Evolutionary conservation across 2,797 vertebrate species (phyloP).

Genomic region (Tachyglossus aculeatus): DNA sequence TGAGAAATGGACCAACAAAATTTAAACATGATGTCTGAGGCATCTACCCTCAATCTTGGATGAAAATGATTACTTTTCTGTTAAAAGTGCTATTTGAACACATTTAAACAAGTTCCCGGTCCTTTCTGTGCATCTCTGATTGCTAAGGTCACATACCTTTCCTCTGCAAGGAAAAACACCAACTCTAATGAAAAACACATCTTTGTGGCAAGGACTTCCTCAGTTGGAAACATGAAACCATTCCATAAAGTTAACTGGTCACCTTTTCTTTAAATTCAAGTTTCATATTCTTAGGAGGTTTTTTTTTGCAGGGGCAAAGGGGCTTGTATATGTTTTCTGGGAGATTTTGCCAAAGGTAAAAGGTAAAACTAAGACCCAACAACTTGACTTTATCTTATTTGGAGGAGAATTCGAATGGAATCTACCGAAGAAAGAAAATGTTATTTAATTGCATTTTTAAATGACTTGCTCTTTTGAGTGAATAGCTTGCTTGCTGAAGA

Average conservation of each 20-base stretch:
- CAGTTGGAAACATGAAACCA: not conserved
- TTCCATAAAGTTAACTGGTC: too few relatives aligned
- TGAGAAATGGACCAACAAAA: conserved; percentile 13
- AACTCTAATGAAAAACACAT: not conserved
- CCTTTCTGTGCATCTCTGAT: not conserved
- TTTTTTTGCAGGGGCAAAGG: not conserved
- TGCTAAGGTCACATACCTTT: not conserved
- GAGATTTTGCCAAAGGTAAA: not conserved
- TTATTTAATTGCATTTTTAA: not conserved
- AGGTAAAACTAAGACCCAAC: too few relatives aligned
- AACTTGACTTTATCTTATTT: too few relatives aligned
- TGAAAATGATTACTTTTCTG: conserved; percentile 1
- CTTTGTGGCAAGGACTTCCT: not conserved
- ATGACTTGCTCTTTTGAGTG: not conserved
- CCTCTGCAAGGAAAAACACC: not conserved
- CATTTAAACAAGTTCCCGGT: not conserved
- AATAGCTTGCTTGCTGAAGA: not conserved
- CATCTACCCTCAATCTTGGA: not conserved
- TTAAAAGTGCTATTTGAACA: conserved; percentile 2
- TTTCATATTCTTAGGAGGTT: not conserved
- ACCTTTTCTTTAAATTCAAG: not conserved
- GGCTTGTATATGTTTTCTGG: not conserved
- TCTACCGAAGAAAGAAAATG: not conserved
- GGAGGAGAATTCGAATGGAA: too few relatives aligned
- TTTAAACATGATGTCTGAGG: conserved; percentile 18